Evolutionary conservation across 2,888 invertebrate genomes (phyloP).

Genomic region (Sericinus montela): DNA sequence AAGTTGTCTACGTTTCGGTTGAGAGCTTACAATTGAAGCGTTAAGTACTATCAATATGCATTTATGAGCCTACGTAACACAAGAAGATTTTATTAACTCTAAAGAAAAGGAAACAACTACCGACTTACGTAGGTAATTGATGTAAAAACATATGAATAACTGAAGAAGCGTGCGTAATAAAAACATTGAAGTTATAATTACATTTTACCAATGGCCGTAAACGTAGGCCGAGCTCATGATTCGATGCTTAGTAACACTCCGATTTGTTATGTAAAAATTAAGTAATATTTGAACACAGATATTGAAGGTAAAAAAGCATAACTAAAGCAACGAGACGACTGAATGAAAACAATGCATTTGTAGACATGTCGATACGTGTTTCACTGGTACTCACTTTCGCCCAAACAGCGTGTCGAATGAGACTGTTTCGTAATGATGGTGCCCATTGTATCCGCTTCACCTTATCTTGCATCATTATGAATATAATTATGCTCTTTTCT

Average conservation of each 20-base stretch:
- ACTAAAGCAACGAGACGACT: constrained; percentile 42
- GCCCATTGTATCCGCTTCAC: constrained; percentile 72
- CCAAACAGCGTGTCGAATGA: constrained; percentile 67
- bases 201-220: background rate
- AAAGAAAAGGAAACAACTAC: constrained; percentile 9
- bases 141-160: background rate
- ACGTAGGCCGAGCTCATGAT: background rate
- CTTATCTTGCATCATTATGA: constrained; percentile 68
- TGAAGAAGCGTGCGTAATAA: background rate
- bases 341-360: constrained; percentile 60
- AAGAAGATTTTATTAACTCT: background rate
- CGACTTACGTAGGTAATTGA: constrained; percentile 2
- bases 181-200: background rate
- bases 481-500: constrained; percentile 73
- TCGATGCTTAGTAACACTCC: constrained; percentile 7
- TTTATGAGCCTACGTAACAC: constrained; percentile 6
- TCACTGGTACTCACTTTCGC: constrained; percentile 66
- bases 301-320: constrained; percentile 44
- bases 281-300: constrained; percentile 25
- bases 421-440: constrained; percentile 63
- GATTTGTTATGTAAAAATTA: constrained; percentile 24
- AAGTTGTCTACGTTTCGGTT: constrained; percentile 7
- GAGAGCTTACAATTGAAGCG: constrained; percentile 16
- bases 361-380: constrained; percentile 54
- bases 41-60: constrained; percentile 5